A percentile compares a stretch with the other conserved stretches of the same genome.
Evolutionary conservation across 1,140 invertebrate species (phyloP).

Genomic region (Drosophila albomicans): DNA sequence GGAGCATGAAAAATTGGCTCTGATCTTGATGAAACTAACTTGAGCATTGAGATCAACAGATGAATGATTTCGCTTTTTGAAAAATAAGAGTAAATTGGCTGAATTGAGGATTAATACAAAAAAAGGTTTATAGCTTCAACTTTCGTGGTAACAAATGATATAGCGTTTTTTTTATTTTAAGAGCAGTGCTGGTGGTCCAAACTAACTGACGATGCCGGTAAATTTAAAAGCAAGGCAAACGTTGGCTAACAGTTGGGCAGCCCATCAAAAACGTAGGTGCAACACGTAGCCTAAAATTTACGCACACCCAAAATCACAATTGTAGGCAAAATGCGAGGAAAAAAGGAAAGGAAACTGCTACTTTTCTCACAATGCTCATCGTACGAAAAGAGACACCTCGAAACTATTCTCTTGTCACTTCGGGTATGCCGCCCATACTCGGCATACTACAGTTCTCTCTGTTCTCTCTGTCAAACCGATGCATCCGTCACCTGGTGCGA

Average conservation of each 20-base stretch:
- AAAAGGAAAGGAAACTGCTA: conserved; percentile 66
- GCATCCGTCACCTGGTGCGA: conserved; percentile 81
- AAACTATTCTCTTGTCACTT: conserved; percentile 79
- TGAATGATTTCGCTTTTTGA: not conserved
- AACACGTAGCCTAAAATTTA: conserved; percentile 52
- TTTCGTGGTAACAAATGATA: not conserved
- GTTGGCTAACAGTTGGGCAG: conserved; percentile 48
- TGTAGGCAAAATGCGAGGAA: conserved; percentile 27
- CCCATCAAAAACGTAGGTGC: conserved; percentile 50
- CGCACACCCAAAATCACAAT: conserved; percentile 60
- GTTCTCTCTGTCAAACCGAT: conserved; percentile 56
- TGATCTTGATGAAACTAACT: not conserved
- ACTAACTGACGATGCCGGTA: conserved; percentile 65
- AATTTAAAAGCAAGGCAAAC: conserved; percentile 64
- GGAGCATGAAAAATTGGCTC: conserved; percentile 50
- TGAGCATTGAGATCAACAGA: not conserved
- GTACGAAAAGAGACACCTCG: conserved; percentile 79
- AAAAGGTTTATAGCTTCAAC: not conserved
- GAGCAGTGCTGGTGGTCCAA: conserved; percentile 54
- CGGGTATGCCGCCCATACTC: conserved; percentile 13
- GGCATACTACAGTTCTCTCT: not conserved
- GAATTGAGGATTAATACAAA: not conserved
- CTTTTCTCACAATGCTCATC: conserved; percentile 72
- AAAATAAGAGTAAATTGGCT: not conserved
- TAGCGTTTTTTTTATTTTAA: too few species aligned